Conservation (phyloP, 2,888 invertebrate species). For the Helleia helle region DNA sequence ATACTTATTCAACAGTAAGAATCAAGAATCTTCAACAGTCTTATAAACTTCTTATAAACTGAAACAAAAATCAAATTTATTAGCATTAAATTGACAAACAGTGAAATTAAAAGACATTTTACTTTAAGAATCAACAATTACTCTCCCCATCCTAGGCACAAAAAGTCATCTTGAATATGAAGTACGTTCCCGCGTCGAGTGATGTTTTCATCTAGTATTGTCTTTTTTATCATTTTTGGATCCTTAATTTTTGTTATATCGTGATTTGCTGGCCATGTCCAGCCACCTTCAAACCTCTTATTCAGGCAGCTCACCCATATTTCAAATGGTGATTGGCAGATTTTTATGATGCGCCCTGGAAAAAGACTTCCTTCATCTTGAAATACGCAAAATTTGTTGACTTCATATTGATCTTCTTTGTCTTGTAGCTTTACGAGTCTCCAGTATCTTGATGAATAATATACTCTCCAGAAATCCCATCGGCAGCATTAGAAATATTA, state of each 20-base stretch:
- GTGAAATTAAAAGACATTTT: too few relatives aligned
- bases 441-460: too few relatives aligned
- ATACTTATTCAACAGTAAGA: too few relatives aligned
- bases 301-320: constrained; percentile 15
- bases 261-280: constrained; percentile 17
- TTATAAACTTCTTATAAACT: too few relatives aligned
- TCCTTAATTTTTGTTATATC: constrained; percentile 12
- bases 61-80: too few relatives aligned
- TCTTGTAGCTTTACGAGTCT: too few relatives aligned
- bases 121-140: too few relatives aligned
- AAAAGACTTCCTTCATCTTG: constrained; percentile 16
- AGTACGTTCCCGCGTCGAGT: constrained; percentile 16
- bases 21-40: too few relatives aligned
- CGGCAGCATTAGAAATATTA: too few relatives aligned
- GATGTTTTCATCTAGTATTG: constrained; percentile 15
- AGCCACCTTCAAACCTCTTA: constrained; percentile 18
- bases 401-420: too few relatives aligned
- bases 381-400: constrained; percentile 18
- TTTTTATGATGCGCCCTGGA: constrained; percentile 9
- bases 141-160: constrained; percentile 5
- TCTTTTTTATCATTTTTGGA: constrained; percentile 10
- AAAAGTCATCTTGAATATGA: constrained; percentile 17
- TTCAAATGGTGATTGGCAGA: constrained; percentile 13
- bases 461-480: too few relatives aligned
- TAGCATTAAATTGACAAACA: too few relatives aligned